Base-by-base conservation (phyloP, 2,888 invertebrate species). In the Eudemis profundana region DNA sequence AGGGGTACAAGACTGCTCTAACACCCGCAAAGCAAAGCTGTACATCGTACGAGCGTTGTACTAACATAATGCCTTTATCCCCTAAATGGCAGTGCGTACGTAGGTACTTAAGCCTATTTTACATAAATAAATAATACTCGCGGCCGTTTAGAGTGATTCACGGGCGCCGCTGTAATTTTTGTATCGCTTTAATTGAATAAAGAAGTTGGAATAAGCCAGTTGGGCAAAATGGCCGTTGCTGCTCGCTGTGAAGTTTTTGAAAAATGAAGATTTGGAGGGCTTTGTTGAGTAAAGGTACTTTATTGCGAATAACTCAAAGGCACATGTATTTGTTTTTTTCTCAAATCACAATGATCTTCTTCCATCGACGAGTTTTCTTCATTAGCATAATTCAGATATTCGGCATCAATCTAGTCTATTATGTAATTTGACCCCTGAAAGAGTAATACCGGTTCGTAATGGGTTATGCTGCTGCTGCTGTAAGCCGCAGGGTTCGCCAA, bases 91-190 rank as follows among this genome's bases (percentile, higher is more conserved):
- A 17, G 42, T 8, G 17, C 53, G 53, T 53, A 46, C 40, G 61
- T 33, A 66, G 60, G 67, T 69, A 56, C 71, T 70, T 69, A 70
- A 72, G 70, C 68, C 62, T 72, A 69, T 71, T 75, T 74, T 70
- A 66, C 72, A 72, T 75, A 73, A 76, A 75, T 75, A 74, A 72
- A 69, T 72, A 73, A 76, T 68, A 70, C 62, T 40, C 50, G 29
- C 49, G 60, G 72, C 72, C 71, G 73, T 76, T 75, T 69, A 64
- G 69, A 62, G 72, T 75, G 75, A 75, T 75, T 75, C 68, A 76
- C 69, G 69, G 68, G 64, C 68, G 57, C 54, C 57, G 60, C 61
- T 72, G 72, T 74, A 71, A 74, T 69, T 75, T 75, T 77, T 72
- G 70, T 70, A 66, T 62, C 65, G 50, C 63, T 63, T 66, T 74